Conservation (phyloP, 2,888 invertebrate species). For the Selenia dentaria region DNA sequence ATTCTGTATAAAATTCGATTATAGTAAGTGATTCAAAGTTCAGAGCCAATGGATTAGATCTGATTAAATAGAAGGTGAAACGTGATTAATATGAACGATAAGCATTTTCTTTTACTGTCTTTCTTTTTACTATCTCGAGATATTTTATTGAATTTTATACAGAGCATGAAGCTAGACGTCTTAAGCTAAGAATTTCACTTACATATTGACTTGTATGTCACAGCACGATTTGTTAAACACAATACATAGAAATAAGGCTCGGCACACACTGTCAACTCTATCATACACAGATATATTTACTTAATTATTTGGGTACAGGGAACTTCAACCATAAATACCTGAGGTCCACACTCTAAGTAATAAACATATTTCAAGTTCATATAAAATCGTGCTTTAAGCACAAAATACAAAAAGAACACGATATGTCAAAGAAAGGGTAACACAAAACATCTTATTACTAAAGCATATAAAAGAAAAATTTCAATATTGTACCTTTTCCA, state of each 20-base stretch:
- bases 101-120: slow-evolving; percentile 41
- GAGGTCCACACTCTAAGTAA: slow-evolving; percentile 1
- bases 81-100: slow-evolving; percentile 53
- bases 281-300: slow-evolving; percentile 1
- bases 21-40: slow-evolving; percentile 53
- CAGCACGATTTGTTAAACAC: slow-evolving; percentile 69
- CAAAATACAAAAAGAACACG: slow-evolving; percentile 42
- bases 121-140: slow-evolving; percentile 63
- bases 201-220: slow-evolving; percentile 81
- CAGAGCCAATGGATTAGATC: slow-evolving; percentile 51
- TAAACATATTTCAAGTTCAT: slow-evolving; percentile 30
- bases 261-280: slow-evolving; percentile 15
- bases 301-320: neutral
- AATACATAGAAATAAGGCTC: slow-evolving; percentile 18
- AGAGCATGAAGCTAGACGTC: slow-evolving; percentile 58
- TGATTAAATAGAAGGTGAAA: slow-evolving; percentile 58
- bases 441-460: slow-evolving; percentile 21
- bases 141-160: slow-evolving; percentile 54
- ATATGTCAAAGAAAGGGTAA: slow-evolving; percentile 41
- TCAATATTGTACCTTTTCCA: slow-evolving; percentile 49
- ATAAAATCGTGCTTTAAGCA: slow-evolving; percentile 50
- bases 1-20: too few species aligned
- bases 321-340: slow-evolving; percentile 3
- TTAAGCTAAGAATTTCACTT: slow-evolving; percentile 65
- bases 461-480: slow-evolving; percentile 42